A percentile compares a stretch with the other conserved stretches of the same genome.
These are phyloP conservation scores for Triplophysa siluroides DNA, from an alignment of 2,113 vertebrate species.

Conservation along the genomic window DNA sequence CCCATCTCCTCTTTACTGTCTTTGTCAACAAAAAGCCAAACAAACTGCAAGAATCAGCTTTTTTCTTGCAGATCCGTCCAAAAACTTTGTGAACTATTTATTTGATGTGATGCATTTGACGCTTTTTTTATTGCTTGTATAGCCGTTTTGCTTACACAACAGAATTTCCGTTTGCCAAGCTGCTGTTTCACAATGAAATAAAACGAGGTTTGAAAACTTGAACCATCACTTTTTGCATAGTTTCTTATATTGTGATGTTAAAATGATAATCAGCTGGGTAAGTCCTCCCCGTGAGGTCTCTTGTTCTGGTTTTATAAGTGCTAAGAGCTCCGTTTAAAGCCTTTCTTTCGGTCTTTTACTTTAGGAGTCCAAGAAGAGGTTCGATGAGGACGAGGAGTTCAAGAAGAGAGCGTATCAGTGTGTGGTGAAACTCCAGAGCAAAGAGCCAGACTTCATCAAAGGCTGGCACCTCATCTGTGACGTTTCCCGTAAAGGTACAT, in stretches of 20 bases:
- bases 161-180: too few species aligned
- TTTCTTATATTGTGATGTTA: background rate
- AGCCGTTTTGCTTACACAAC: background rate
- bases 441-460: constrained; percentile 87
- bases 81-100: background rate
- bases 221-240: background rate
- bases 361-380: constrained; percentile 95
- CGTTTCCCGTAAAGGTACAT: constrained; percentile 84
- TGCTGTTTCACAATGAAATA: too few species aligned
- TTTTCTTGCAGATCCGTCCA: background rate
- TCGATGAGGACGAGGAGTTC: constrained; percentile 93
- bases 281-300: too few species aligned
- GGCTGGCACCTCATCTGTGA: constrained; percentile 96
- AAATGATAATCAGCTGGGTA: background rate
- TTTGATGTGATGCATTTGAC: background rate
- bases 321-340: background rate
- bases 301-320: too few species aligned
- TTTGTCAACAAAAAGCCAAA: background rate
- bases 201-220: too few species aligned
- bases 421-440: constrained; percentile 93
- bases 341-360: background rate
- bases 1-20: too few species aligned
- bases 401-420: constrained; percentile 94
- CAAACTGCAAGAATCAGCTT: background rate
- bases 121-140: background rate